These are phyloP conservation scores for Sciurus vulgaris DNA, from an alignment of 2,797 vertebrate species.

Conservation along the genomic window DNA sequence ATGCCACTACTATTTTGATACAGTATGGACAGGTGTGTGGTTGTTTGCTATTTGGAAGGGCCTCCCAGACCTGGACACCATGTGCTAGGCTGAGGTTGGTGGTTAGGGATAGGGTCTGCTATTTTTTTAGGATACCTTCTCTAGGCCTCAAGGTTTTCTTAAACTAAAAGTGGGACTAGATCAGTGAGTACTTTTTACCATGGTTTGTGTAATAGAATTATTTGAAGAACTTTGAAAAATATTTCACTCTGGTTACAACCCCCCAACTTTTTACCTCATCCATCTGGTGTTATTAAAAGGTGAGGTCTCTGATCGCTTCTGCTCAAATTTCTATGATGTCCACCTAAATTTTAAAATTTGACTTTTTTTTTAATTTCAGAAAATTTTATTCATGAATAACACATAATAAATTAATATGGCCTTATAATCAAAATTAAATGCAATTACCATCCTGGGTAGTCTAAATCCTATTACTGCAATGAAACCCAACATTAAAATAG, in stretches of 20 bases:
- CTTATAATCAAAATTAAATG: too few species aligned
- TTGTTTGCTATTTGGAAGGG: not conserved
- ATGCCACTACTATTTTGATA: not conserved
- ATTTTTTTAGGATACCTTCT: not conserved
- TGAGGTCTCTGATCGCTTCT: not conserved
- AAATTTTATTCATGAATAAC: too few species aligned
- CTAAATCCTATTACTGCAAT: too few species aligned
- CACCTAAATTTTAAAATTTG: not conserved
- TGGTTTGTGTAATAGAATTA: not conserved
- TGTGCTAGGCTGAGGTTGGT: not conserved
- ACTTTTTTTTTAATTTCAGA: too few species aligned
- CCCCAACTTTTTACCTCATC: not conserved
- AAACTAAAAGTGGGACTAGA: not conserved
- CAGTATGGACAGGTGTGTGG: too few species aligned
- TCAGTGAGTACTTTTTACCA: not conserved
- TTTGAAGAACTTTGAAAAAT: not conserved
- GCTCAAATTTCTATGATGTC: conserved; percentile 8
- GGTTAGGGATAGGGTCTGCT: not conserved
- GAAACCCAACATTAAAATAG: too few species aligned
- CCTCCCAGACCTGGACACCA: accelerated
- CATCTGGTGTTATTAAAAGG: not conserved
- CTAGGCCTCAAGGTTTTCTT: not conserved
- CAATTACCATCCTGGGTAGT: too few species aligned
- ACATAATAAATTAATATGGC: too few species aligned
- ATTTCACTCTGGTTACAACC: not conserved